phyloP scores from a whole-genome alignment of 2,113 vertebrate genomes.

The Zosterops borbonicus region DNA sequence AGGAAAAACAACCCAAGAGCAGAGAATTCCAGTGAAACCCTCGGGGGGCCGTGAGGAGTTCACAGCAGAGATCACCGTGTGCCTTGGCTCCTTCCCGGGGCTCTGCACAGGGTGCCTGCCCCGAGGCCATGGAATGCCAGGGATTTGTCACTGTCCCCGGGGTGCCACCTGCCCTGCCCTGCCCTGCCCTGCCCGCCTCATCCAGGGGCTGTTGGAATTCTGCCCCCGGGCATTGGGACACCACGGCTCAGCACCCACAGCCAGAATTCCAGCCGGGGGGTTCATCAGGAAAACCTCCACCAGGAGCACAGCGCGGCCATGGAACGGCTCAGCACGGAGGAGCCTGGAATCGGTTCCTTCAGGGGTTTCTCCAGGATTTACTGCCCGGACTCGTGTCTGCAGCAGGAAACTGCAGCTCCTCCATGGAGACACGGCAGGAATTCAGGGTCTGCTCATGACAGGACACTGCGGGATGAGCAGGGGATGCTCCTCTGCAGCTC shows the following conservation, averaged over 20 bases:
- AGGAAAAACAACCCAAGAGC: background rate
- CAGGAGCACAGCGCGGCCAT: fast-evolving
- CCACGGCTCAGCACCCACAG: fast-evolving
- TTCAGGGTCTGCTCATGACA: fast-evolving
- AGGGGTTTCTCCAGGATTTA: background rate
- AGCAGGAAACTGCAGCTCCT: background rate
- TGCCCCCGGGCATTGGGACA: background rate
- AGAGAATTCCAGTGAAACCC: background rate
- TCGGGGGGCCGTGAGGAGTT: background rate
- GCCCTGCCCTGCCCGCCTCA: background rate
- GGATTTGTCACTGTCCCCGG: background rate
- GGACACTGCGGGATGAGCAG: background rate
- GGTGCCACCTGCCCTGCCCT: background rate
- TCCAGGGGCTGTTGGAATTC: background rate
- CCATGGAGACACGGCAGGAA: fast-evolving
- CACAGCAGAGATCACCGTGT: background rate
- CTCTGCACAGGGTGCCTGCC: background rate
- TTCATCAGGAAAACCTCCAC: background rate
- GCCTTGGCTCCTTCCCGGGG: background rate
- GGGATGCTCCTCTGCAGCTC: background rate
- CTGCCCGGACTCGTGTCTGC: fast-evolving
- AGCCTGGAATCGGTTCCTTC: background rate
- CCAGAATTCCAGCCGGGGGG: background rate
- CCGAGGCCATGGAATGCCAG: background rate
- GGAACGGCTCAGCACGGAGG: background rate